Evolutionary conservation across 2,888 invertebrate species (phyloP), one percentile per base, ranked within the genome.

Genomic region (Cryptophagus acutangulus): DNA sequence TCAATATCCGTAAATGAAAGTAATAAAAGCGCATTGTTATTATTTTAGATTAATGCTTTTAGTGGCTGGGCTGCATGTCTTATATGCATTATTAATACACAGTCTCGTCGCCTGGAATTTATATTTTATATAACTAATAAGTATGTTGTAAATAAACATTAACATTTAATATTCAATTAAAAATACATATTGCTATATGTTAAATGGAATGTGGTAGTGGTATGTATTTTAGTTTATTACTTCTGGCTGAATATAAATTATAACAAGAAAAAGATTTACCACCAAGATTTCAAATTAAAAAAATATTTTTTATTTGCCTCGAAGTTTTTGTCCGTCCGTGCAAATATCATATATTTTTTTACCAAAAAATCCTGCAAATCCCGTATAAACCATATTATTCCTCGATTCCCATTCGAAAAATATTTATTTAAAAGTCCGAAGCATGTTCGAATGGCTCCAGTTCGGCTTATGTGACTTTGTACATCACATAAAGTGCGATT

Each of bases 121-220:
- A 31, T 31, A 31, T n/a, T n/a, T n/a, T n/a, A n/a, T n/a, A n/a
- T n/a, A n/a, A n/a, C n/a, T n/a, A n/a, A n/a, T n/a, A n/a, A n/a
- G n/a, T 31, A 31, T 10, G 15, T 31, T 31, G 31, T 31, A 31
- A 31, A 31, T 31, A 31, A 31, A 16, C 31, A 31, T 31, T 31
- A 31, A 31, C 16, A 31, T 31, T 31, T 31, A 31, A 31, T 31
- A 31, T 31, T 31, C 31, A 31, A 31, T 31, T 31, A 31, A 31
- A 31, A 31, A 31, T 31, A 31, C 31, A 31, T 31, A 31, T 31
- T 16, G 31, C 31, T 31, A 31, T 31, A 31, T 31, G 16, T 31
- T 31, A 31, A 31, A 31, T 16, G 31, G 31, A 31, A 31, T 31
- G 31, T 31, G 31, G 31, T 10, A 29, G 9, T 26, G 26, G 26